These are phyloP conservation scores for Zoroaster sp. DNA, from an alignment of 53 echinoderm and acorn worm species.

Conservation along the genomic window DNA sequence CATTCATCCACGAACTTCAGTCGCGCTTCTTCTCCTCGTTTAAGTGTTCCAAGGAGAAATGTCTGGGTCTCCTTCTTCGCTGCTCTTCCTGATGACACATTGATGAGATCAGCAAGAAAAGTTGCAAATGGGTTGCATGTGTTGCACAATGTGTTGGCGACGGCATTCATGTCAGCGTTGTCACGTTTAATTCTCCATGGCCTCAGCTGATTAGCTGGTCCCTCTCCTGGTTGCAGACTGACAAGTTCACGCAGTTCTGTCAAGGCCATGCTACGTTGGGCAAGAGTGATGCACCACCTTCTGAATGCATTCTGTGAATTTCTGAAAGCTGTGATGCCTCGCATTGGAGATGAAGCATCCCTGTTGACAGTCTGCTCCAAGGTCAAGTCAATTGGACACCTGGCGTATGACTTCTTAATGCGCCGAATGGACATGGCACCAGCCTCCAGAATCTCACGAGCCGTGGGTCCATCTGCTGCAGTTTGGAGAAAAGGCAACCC, in stretches of 20 bases:
- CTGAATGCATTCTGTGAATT: too few relatives aligned
- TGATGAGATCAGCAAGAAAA: too few relatives aligned
- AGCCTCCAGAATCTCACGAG: constrained; percentile 14
- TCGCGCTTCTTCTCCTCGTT: neutral
- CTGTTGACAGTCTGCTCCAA: too few relatives aligned
- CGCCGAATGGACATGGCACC: constrained; percentile 1
- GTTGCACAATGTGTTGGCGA: constrained; percentile 40
- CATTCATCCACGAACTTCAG: neutral
- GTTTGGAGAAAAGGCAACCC: constrained; percentile 66
- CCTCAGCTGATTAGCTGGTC: too few relatives aligned
- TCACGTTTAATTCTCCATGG: neutral
- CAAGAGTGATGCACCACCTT: too few relatives aligned
- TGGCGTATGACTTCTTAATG: too few relatives aligned
- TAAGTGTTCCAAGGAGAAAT: constrained; percentile 13
- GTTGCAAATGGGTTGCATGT: constrained; percentile 46
- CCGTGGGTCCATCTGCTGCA: constrained; percentile 44
- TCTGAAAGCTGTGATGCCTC: too few relatives aligned
- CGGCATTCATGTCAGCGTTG: constrained; percentile 24
- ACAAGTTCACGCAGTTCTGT: too few relatives aligned
- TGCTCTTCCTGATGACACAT: constrained; percentile 50
- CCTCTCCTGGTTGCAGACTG: too few relatives aligned
- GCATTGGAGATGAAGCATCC: too few relatives aligned
- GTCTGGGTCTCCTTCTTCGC: constrained; percentile 18
- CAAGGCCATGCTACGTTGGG: too few relatives aligned
- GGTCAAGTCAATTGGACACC: neutral